Evolutionary conservation across 2,113 vertebrate genomes (phyloP).

Genomic region (Rhombomys opimus): DNA sequence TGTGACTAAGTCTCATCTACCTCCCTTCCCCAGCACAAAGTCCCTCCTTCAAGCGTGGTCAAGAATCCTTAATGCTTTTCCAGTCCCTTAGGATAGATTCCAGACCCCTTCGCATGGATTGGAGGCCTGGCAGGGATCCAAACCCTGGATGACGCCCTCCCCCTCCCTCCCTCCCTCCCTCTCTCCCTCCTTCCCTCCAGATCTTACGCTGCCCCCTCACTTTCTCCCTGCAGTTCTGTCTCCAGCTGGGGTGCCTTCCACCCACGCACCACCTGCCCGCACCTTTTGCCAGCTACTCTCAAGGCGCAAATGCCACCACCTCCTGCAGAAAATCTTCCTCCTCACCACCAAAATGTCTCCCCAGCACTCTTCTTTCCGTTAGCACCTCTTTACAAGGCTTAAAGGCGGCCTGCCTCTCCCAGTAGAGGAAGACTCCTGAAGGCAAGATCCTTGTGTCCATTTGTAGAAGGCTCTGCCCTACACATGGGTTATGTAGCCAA

Average conservation of each 20-base stretch:
- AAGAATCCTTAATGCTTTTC: background rate
- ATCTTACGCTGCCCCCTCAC: background rate
- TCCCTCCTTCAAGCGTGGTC: background rate
- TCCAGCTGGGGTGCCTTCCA: conserved; percentile 19
- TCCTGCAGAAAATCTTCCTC: background rate
- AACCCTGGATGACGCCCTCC: background rate
- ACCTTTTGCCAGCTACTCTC: background rate
- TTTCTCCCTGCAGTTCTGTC: background rate
- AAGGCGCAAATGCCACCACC: background rate
- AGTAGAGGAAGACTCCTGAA: background rate
- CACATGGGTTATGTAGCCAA: background rate
- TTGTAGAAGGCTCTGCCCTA: too few species aligned
- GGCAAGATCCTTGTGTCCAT: background rate
- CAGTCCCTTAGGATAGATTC: background rate
- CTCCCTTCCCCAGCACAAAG: background rate
- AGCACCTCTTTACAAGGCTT: background rate
- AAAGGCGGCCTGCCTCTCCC: background rate
- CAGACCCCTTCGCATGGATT: background rate
- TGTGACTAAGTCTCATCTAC: background rate
- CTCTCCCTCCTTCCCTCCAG: background rate
- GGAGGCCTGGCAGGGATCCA: background rate
- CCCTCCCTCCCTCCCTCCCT: background rate
- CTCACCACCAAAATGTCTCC: background rate
- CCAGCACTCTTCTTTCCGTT: background rate
- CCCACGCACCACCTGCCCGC: conserved; percentile 28